Conservation (phyloP, 2,797 vertebrate species). For the Acomys russatus region DNA sequence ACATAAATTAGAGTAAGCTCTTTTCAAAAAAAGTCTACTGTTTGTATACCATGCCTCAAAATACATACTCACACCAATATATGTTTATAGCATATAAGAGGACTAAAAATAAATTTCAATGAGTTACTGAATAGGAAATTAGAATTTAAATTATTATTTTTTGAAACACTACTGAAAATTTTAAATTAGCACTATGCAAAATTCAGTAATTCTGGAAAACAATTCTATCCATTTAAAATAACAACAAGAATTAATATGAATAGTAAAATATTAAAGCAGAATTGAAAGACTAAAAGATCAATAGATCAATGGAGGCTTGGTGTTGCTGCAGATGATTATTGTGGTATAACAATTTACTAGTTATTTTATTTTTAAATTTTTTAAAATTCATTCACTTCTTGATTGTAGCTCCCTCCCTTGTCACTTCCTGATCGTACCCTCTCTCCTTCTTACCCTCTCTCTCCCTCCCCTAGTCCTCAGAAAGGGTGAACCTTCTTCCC, state of each 20-base stretch:
- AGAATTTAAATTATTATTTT: conserved; percentile 69
- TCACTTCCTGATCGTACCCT: too few relatives aligned
- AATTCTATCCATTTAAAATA: conserved; percentile 38
- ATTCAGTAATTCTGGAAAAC: conserved; percentile 31
- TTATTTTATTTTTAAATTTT: too few relatives aligned
- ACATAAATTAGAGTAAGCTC: conserved; percentile 24
- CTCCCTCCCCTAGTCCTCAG: too few relatives aligned
- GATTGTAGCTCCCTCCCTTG: too few relatives aligned
- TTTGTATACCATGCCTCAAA: neutral
- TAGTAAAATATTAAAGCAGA: neutral
- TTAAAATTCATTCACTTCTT: too few relatives aligned
- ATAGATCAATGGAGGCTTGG: neutral
- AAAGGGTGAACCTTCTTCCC: too few relatives aligned
- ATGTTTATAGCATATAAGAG: conserved; percentile 2
- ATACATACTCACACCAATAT: conserved; percentile 1
- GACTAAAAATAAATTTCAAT: conserved; percentile 6
- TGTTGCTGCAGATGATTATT: neutral
- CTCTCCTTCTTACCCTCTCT: too few relatives aligned
- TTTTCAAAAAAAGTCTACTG: neutral
- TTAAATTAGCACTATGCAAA: neutral
- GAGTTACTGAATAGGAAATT: conserved; percentile 15
- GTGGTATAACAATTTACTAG: neutral
- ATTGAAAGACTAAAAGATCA: neutral
- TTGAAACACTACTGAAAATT: conserved; percentile 45
- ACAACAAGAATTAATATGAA: neutral